Evolutionary conservation across 1,140 invertebrate genomes (phyloP).

Genomic region (Heliconius himera): DNA sequence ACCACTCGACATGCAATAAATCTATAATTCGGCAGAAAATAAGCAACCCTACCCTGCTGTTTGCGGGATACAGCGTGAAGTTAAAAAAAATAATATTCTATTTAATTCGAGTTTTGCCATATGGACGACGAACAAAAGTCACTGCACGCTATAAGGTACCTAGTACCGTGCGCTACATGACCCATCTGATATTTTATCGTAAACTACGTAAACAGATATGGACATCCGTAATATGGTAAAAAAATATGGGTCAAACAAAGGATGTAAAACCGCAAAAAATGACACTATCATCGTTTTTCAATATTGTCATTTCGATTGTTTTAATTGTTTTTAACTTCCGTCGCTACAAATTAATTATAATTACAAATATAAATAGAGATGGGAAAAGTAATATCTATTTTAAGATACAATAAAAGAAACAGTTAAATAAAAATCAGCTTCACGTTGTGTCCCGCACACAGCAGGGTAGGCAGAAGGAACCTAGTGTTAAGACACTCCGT

Average conservation of each 20-base stretch:
- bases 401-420: too few relatives aligned
- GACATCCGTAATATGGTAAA: constrained; percentile 61
- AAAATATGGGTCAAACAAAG: constrained; percentile 65
- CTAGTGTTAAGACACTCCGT: too few relatives aligned
- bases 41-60: too few relatives aligned
- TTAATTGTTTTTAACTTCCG: constrained; percentile 29
- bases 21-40: too few relatives aligned
- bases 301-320: constrained; percentile 3
- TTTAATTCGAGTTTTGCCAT: constrained; percentile 37
- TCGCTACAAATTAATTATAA: neutral
- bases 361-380: neutral
- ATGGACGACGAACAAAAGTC: constrained; percentile 31
- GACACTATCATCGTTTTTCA: constrained; percentile 15
- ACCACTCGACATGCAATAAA: too few relatives aligned
- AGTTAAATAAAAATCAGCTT: too few relatives aligned
- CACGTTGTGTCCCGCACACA: too few relatives aligned
- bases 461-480: too few relatives aligned
- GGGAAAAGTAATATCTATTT: neutral
- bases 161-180: constrained; percentile 36
- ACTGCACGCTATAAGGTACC: constrained; percentile 24
- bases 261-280: constrained; percentile 71
- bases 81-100: constrained; percentile 11
- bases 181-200: constrained; percentile 64
- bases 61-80: too few relatives aligned
- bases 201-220: constrained; percentile 54